These are phyloP conservation scores for Eurypyga helias DNA, from an alignment of 2,113 vertebrate species.

Conservation along the genomic window DNA sequence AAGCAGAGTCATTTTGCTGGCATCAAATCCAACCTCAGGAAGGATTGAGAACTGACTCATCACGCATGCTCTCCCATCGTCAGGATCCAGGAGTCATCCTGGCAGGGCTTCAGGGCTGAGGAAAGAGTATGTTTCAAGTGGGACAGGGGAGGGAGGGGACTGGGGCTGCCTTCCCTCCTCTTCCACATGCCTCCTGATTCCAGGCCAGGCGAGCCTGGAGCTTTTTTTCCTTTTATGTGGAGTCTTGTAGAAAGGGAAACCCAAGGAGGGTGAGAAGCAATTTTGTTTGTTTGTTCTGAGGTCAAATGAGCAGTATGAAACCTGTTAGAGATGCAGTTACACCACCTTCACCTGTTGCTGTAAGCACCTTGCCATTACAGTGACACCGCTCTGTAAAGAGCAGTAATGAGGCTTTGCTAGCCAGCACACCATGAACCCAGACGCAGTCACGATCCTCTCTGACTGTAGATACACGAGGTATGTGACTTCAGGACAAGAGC, in stretches of 20 bases:
- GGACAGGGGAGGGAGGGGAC: not conserved
- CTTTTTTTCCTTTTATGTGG: not conserved
- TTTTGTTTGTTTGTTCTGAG: not conserved
- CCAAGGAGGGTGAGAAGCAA: not conserved
- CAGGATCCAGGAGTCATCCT: not conserved
- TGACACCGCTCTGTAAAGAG: rapidly evolving
- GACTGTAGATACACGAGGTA: not conserved
- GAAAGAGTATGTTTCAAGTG: not conserved
- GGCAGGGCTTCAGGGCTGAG: not conserved
- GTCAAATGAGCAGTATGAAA: not conserved
- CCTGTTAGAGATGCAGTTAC: not conserved
- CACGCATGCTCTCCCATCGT: rapidly evolving
- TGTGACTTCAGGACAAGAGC: slow-evolving; percentile 16
- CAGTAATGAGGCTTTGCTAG: not conserved
- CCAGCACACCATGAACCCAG: not conserved
- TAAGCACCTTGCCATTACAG: not conserved
- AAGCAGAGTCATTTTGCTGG: not conserved
- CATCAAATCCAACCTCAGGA: not conserved
- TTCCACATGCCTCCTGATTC: not conserved
- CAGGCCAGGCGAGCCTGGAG: not conserved
- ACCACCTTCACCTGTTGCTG: not conserved
- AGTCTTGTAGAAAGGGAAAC: not conserved
- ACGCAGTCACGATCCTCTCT: not conserved
- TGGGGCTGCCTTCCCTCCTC: not conserved
- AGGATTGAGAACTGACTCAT: not conserved